Conservation (phyloP, 1,140 invertebrate genomes). For the Apis dorsata region DNA sequence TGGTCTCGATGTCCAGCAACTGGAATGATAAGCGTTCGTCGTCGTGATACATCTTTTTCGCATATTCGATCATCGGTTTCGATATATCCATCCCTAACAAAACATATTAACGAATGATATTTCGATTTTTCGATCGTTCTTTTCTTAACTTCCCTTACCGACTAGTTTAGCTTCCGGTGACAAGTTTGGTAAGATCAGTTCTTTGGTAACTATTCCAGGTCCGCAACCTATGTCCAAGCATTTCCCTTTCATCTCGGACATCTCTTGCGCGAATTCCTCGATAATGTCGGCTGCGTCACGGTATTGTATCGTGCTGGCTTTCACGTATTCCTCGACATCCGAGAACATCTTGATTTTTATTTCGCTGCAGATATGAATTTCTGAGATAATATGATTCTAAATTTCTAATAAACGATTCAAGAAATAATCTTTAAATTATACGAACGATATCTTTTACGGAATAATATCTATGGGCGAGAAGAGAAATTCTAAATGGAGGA, state of each 20-base stretch:
- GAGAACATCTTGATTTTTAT: constrained; percentile 80
- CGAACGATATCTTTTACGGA: no score
- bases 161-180: constrained; percentile 75
- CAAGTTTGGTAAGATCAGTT: constrained; percentile 85
- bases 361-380: not conserved
- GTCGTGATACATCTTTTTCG: constrained; percentile 80
- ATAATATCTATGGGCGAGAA: no score
- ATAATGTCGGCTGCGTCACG: constrained; percentile 85
- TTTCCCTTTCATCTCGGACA: constrained; percentile 75
- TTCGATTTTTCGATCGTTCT: no score
- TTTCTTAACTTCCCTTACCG: constrained; percentile 61
- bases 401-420: no score
- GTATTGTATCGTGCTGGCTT: constrained; percentile 84
- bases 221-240: constrained; percentile 90
- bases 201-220: constrained; percentile 86
- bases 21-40: constrained; percentile 81
- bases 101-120: not conserved
- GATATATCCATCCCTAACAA: constrained; percentile 85
- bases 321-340: constrained; percentile 82
- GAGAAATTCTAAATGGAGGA: no score
- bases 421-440: no score
- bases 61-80: constrained; percentile 85
- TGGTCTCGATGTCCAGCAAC: constrained; percentile 84
- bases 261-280: constrained; percentile 83
- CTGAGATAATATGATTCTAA: no score